A percentile compares a stretch with the other conserved stretches of the same genome.
Evolutionary conservation across 2,113 vertebrate genomes (phyloP).

Genomic region (cattle (Bos taurus)): ARS-UCD2.0 NC_037339.1:34412001-34412500

Average conservation of each 20-base stretch:
- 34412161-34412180: not conserved
- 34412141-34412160: not conserved
- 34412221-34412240: not conserved
- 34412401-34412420: not conserved
- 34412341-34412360: not conserved
- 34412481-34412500: rapidly evolving
- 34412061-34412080: not conserved
- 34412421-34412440: not conserved
- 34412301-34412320: not conserved
- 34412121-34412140: not conserved
- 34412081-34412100: not conserved
- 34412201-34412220: not conserved
- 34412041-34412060: not conserved
- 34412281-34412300: not conserved
- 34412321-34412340: not conserved
- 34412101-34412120: rapidly evolving
- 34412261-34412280: not conserved
- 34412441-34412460: not conserved
- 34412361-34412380: not conserved
- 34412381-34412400: not conserved
- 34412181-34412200: not conserved
- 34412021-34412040: not conserved
- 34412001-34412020: not conserved
- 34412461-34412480: not conserved
- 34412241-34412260: not conserved